Conservation (phyloP, 1,140 invertebrate species). For the Holotrichia oblita region DNA sequence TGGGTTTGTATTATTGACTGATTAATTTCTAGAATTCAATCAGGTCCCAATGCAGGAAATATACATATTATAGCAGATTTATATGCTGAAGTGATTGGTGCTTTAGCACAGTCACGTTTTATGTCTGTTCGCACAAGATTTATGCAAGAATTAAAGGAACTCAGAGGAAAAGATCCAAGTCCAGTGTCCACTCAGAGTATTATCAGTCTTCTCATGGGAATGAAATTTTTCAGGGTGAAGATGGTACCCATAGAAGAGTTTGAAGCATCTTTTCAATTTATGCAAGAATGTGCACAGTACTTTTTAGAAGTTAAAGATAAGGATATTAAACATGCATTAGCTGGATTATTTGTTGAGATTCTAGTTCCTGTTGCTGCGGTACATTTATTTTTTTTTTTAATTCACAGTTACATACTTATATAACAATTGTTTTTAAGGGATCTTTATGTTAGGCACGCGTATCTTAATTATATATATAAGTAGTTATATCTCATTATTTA, state of each 20-base stretch:
- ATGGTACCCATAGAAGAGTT: slow-evolving; percentile 99
- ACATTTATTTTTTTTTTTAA: slow-evolving; percentile 65
- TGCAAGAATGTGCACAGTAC: slow-evolving; percentile 98
- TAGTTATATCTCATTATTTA: too few relatives aligned
- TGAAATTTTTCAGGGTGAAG: slow-evolving; percentile 96
- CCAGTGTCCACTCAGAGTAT: slow-evolving; percentile 93
- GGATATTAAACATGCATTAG: slow-evolving; percentile 97
- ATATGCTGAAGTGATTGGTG: slow-evolving; percentile 98
- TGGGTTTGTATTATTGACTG: slow-evolving; percentile 38
- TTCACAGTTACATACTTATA: too few relatives aligned
- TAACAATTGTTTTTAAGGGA: too few relatives aligned
- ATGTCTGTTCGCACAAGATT: slow-evolving; percentile 93
- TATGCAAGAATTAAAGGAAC: slow-evolving; percentile 91
- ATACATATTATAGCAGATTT: slow-evolving; percentile 97
- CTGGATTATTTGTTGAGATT: slow-evolving; percentile 98
- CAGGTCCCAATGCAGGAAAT: slow-evolving; percentile 92
- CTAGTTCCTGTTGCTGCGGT: slow-evolving; percentile 97
- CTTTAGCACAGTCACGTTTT: slow-evolving; percentile 95
- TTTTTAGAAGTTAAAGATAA: slow-evolving; percentile 99
- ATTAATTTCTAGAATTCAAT: slow-evolving; percentile 74
- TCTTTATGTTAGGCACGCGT: too few relatives aligned
- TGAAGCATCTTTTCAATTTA: slow-evolving; percentile 97
- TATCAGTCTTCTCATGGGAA: slow-evolving; percentile 97
- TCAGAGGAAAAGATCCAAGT: slow-evolving; percentile 85
- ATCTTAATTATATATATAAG: too few relatives aligned